Evolutionary conservation across 2,113 vertebrate species (phyloP), one percentile per base, ranked within the genome.

Genomic region (Circaetus cinerascens): DNA sequence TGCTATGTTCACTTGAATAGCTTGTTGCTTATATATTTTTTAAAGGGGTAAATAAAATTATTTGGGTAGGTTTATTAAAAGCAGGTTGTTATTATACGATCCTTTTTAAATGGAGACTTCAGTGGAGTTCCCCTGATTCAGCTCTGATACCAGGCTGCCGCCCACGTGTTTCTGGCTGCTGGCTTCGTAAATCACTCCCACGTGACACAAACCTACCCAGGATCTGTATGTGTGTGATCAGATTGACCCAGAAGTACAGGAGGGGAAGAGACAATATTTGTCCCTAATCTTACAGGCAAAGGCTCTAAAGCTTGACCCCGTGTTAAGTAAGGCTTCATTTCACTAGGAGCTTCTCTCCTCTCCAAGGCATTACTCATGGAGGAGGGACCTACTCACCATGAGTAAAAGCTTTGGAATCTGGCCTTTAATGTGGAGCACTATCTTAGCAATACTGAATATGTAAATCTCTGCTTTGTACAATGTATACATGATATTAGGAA

Each of bases 321-420:
- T 41, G 22, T 91, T 87, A 87, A 81, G 30, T 18, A 89, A 87
- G 0, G 0, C 56, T 87, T 68, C 16, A 64, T 91, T 96, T 94
- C 78, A 48, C 85, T 41, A 34, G 74, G 74, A 94, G 17, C 56
- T 95, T 84, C 69, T 46, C 56, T 81, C 19, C 64, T 84, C 46
- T 84, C 43, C 36, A 53, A 86, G 79, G 48, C 75, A 77, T 95
- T 91, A 91, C 53, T 91, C 73, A 95, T 11, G 40, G 51, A 95
- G 59, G 72, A 95, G 76, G 73, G 60, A 74, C 51, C 25, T 93
- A 29, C 40, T 68, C 38, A 72, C 15, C 45, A 20, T 94, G 92
- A 94, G 68, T 64, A 96, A 95, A 92, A 36, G 73, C 73, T 87
- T 89, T 78, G 89, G 93, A 95, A 96, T 95, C 53, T 38, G 32